Conservation (phyloP, 2,113 vertebrate species). For the Plectropomus leopardus region DNA sequence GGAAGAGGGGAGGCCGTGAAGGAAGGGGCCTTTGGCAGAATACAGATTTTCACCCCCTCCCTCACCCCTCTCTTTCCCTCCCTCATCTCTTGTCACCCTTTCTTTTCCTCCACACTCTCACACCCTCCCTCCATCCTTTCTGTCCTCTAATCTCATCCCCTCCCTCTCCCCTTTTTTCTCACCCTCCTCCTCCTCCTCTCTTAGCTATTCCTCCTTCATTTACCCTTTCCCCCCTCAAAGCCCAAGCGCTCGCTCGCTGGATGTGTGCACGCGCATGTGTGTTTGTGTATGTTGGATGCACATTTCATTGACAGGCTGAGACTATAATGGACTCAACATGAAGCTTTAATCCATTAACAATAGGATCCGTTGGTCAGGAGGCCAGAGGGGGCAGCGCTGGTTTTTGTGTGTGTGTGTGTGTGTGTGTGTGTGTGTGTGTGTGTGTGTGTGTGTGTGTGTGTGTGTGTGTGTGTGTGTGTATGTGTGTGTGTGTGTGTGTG, state of each 20-base stretch:
- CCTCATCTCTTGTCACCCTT: constrained; percentile 70
- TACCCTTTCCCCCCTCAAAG: constrained; percentile 71
- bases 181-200: constrained; percentile 26
- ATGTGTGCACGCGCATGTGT: constrained; percentile 71
- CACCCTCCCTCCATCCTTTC: constrained; percentile 68
- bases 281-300: constrained; percentile 82
- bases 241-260: constrained; percentile 39
- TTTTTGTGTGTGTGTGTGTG: constrained; percentile 17
- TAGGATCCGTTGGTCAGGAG: constrained; percentile 80
- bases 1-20: constrained; percentile 42
- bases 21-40: constrained; percentile 70
- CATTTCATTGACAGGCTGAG: constrained; percentile 85
- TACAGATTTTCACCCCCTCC: constrained; percentile 52
- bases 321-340: constrained; percentile 85
- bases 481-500: too few relatives aligned
- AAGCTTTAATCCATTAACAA: constrained; percentile 85
- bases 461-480: too few relatives aligned
- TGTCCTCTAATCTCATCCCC: constrained; percentile 73
- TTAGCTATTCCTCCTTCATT: constrained; percentile 77
- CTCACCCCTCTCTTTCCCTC: constrained; percentile 18
- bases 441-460: constrained; percentile 6
- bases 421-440: not conserved
- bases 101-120: constrained; percentile 69
- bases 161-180: constrained; percentile 46
- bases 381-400: constrained; percentile 45